Base-by-base conservation (phyloP, 2,888 invertebrate genomes). In the Calliscelio sp. region DNA sequence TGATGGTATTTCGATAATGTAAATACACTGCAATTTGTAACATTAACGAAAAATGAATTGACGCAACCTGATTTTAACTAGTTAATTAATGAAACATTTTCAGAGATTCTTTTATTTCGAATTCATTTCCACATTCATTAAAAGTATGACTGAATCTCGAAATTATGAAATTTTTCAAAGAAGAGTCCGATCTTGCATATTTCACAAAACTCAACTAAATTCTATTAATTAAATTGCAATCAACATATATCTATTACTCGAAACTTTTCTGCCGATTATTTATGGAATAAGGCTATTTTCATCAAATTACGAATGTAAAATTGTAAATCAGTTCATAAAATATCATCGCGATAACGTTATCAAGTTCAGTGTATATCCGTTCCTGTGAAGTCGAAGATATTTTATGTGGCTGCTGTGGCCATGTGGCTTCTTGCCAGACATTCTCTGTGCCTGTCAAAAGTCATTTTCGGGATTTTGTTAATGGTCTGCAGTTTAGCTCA, bases 371-470 rank as follows among this genome's bases (percentile, higher is more conserved):
- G 55, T 41, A 51, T 61, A 68, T 75, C 65, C 61, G 55, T 66
- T 74, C 68, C 18, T 75, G 28, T 81, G 73, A 63, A 80, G 57
- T 81, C 44, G 41, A 81, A 68, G 68, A 68, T 81, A 77, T 57
- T 81, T 81, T 63, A 77, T 61, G 51, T 24, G 53, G 55, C 65
- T 57, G 71, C 53, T 35, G 74, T 16, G 55, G 81, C 81, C 81
- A 81, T 81, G 81, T 81, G 81, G 81, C 75, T 75, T 77, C 53
- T 77, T 63, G 63, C 74, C 81, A 81, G 75, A 61, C 63, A 66
- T 55, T 25, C 59, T 22, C 55, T 51, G 32, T 38, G 68, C 22
- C 66, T 44, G 35, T 59, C 66, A 74, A 51, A 63, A 70, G 24
- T 70, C 44, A 63, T 61, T 80, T 65, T 53, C 53, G 41, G n/a